These are phyloP conservation scores for Synanceia verrucosa DNA, from an alignment of 2,797 vertebrate species.

Conservation along the genomic window DNA sequence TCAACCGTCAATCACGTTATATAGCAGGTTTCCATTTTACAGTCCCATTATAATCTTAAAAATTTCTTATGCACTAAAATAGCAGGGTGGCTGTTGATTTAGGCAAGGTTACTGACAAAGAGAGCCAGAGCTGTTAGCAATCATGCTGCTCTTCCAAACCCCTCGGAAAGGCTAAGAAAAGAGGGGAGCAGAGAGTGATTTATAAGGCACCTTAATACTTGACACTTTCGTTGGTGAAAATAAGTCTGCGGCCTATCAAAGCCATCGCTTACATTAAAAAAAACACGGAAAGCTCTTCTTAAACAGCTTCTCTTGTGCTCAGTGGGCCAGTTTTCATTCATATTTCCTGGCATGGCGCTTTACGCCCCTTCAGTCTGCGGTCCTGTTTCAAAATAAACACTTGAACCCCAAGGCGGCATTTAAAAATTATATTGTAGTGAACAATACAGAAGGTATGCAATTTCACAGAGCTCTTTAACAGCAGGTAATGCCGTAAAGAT, in stretches of 20 bases:
- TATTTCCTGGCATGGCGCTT: constrained; percentile 70
- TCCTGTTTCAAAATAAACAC: constrained; percentile 72
- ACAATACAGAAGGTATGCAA: constrained; percentile 37
- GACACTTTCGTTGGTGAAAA: constrained; percentile 76
- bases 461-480: constrained; percentile 47
- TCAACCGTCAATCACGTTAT: constrained; percentile 61
- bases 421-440: constrained; percentile 34
- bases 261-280: constrained; percentile 59
- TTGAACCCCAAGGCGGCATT: constrained; percentile 44
- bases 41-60: constrained; percentile 64
- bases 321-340: constrained; percentile 67
- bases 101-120: constrained; percentile 54
- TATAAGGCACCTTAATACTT: constrained; percentile 72
- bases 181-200: constrained; percentile 63
- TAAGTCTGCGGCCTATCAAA: constrained; percentile 74
- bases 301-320: constrained; percentile 43
- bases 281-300: constrained; percentile 63
- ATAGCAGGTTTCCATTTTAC: constrained; percentile 67
- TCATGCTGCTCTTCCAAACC: constrained; percentile 55
- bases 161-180: constrained; percentile 39
- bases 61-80: constrained; percentile 60
- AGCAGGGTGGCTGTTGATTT: constrained; percentile 66
- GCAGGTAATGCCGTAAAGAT: constrained; percentile 37
- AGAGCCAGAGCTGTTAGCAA: constrained; percentile 60
- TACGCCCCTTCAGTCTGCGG: constrained; percentile 38